Evolutionary conservation across 2,888 invertebrate species (phyloP).

Genomic region (Galeopsomyia nigrocyanea): DNA sequence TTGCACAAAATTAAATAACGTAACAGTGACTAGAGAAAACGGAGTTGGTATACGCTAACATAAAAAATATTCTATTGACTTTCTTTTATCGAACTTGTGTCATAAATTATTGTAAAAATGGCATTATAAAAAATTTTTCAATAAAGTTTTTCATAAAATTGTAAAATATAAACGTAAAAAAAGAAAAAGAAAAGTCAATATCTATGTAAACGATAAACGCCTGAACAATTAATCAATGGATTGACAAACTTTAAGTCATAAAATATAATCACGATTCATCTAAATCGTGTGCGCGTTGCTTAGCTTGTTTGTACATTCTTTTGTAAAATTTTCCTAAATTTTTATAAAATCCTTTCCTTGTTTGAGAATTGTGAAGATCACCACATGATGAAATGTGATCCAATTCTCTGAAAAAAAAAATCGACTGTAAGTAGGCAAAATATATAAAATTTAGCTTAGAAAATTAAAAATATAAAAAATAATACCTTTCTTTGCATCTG

Average conservation of each 20-base stretch:
- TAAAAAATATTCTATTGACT: too few species aligned
- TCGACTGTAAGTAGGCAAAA: constrained; percentile 15
- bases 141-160: constrained; percentile 13
- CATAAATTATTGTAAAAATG: too few species aligned
- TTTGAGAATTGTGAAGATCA: constrained; percentile 41
- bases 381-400: constrained; percentile 38
- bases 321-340: constrained; percentile 64
- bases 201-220: too few species aligned
- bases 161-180: constrained; percentile 15
- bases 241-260: constrained; percentile 5
- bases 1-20: too few species aligned
- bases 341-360: constrained; percentile 58
- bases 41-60: too few species aligned
- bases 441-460: constrained; percentile 11
- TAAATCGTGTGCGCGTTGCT: constrained; percentile 56
- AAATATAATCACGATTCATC: constrained; percentile 30
- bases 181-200: too few species aligned
- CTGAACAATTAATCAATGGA: neutral
- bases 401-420: constrained; percentile 41
- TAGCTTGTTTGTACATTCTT: constrained; percentile 62
- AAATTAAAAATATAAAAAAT: neutral
- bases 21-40: too few species aligned
- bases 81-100: too few species aligned
- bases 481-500: constrained; percentile 49
- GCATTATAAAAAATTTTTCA: constrained; percentile 1